A percentile compares a stretch with the other conserved stretches of the same genome.
These are phyloP conservation scores for Epiperipatus broadwayi DNA, from an alignment of 2,888 invertebrate species.

Conservation along the genomic window DNA sequence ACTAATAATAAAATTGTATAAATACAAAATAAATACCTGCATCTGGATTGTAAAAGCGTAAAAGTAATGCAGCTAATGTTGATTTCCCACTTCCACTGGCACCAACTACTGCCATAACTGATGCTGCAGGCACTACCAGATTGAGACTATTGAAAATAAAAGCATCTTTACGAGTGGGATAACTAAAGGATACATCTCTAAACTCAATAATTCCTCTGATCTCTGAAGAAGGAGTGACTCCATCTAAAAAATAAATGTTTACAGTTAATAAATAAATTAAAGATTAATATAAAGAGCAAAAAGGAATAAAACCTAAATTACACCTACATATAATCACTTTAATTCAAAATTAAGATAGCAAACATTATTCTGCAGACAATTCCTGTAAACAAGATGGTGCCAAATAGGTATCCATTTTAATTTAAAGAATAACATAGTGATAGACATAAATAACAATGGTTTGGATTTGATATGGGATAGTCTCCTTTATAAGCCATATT, in stretches of 20 bases:
- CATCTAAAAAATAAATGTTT: constrained; percentile 34
- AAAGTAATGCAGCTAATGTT: constrained; percentile 60
- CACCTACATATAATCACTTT: too few relatives aligned
- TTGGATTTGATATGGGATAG: too few relatives aligned
- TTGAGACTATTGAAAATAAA: constrained; percentile 44
- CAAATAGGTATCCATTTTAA: too few relatives aligned
- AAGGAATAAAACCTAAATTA: too few relatives aligned
- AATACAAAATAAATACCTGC: constrained; percentile 24
- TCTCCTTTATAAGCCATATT: too few relatives aligned
- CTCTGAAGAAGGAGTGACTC: constrained; percentile 36
- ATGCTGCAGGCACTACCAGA: constrained; percentile 44
- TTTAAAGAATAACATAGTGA: too few relatives aligned
- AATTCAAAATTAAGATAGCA: too few relatives aligned
- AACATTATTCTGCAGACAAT: too few relatives aligned
- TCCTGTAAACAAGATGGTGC: too few relatives aligned
- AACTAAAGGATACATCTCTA: constrained; percentile 49
- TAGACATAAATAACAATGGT: too few relatives aligned
- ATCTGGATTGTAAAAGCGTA: constrained; percentile 67
- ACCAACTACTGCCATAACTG: constrained; percentile 66
- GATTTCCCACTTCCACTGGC: constrained; percentile 88
- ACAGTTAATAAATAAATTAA: background rate
- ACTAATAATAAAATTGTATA: background rate
- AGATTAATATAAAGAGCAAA: background rate
- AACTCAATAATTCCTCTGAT: constrained; percentile 53
- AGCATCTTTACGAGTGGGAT: constrained; percentile 42